Conservation (phyloP, 1,140 invertebrate species). For the Gyrodactylus bullatarudis region DNA sequence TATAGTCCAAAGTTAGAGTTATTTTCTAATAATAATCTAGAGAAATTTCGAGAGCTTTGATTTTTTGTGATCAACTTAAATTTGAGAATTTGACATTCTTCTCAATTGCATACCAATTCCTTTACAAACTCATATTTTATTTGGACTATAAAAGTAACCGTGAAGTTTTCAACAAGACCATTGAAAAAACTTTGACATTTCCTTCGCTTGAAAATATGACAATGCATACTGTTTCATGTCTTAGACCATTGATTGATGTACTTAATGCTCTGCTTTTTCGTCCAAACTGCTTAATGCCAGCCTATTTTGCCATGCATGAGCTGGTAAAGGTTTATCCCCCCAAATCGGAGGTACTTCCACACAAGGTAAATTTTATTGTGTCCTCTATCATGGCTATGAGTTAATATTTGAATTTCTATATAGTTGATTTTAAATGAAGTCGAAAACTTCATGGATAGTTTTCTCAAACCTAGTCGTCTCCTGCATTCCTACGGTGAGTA, state of each 20-base stretch:
- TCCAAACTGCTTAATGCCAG: neutral
- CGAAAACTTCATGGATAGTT: slow-evolving; percentile 1
- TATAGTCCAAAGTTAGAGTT: neutral
- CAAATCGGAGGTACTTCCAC: neutral
- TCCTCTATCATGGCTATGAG: too few species aligned
- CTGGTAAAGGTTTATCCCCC: slow-evolving; percentile 1
- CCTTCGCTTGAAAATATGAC: neutral
- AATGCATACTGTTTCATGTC: neutral
- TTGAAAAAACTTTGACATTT: slow-evolving; percentile 2
- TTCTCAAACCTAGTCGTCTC: neutral
- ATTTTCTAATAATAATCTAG: too few species aligned
- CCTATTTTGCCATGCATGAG: slow-evolving; percentile 6
- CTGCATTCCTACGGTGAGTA: neutral
- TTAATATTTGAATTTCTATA: too few species aligned
- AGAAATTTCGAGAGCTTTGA: neutral
- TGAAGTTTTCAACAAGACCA: slow-evolving; percentile 4
- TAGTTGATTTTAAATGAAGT: neutral
- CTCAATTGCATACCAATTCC: neutral
- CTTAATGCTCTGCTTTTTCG: neutral
- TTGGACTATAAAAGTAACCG: neutral
- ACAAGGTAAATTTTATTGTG: neutral
- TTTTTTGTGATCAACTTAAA: neutral
- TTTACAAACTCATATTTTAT: neutral
- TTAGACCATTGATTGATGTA: neutral
- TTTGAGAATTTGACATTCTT: neutral